These are phyloP conservation scores for Morpho deidamia DNA, from an alignment of 2,888 invertebrate species.

Conservation along the genomic window DNA sequence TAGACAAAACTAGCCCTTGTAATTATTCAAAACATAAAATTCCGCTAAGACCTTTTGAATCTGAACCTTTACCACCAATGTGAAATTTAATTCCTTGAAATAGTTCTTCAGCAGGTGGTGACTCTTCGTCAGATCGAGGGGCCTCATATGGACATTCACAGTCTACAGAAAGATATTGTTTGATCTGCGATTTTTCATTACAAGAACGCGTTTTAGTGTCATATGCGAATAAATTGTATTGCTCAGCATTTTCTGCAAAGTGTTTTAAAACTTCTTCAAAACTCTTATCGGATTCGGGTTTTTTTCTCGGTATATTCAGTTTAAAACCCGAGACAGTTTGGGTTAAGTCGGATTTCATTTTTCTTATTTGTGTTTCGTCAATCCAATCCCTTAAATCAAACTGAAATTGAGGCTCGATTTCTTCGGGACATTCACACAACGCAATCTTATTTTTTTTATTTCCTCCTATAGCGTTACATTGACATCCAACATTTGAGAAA, in stretches of 20 bases:
- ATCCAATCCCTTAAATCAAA: constrained; percentile 17
- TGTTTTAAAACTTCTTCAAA: constrained; percentile 41
- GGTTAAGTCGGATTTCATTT: constrained; percentile 39
- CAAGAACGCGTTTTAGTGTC: constrained; percentile 18
- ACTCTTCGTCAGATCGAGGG: neutral
- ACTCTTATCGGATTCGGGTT: constrained; percentile 31
- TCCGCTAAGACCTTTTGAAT: constrained; percentile 36
- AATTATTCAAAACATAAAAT: constrained; percentile 38
- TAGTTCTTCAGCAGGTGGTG: constrained; percentile 7
- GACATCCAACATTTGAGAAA: constrained; percentile 6
- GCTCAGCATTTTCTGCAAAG: constrained; percentile 26
- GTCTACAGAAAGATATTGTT: constrained; percentile 7
- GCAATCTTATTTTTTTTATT: constrained; percentile 25
- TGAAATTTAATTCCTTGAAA: constrained; percentile 33
- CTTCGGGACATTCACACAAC: constrained; percentile 33
- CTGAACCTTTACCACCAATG: constrained; percentile 41
- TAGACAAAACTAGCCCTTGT: constrained; percentile 9
- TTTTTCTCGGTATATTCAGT: constrained; percentile 29
- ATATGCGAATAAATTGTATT: constrained; percentile 9
- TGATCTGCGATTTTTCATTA: constrained; percentile 5
- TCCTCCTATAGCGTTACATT: constrained; percentile 23
- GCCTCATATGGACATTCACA: constrained; percentile 36
- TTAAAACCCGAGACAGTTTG: constrained; percentile 46
- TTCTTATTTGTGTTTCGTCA: constrained; percentile 27
- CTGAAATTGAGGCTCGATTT: constrained; percentile 19